phyloP scores from a whole-genome alignment of 2,797 vertebrate species.

The Cynopterus sphinx region DNA sequence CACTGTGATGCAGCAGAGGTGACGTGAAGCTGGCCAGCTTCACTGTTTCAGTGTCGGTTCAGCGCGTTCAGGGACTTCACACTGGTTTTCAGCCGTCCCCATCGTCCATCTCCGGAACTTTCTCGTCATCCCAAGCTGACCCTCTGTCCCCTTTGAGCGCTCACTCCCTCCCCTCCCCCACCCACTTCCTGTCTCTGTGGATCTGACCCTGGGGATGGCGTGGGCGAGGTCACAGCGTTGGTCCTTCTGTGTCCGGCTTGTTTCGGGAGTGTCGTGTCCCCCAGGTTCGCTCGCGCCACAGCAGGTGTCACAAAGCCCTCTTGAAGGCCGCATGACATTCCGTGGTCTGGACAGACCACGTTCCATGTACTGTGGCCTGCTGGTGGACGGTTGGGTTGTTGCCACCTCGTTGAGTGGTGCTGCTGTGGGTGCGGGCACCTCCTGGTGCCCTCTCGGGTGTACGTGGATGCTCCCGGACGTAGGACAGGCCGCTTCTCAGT shows the following conservation, averaged over 20 bases:
- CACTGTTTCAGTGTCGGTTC: rapidly evolving
- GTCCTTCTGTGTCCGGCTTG: background rate
- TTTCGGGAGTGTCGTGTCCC: background rate
- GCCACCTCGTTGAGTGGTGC: background rate
- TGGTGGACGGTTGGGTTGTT: background rate
- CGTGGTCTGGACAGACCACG: background rate
- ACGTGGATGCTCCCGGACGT: background rate
- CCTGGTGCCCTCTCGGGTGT: background rate
- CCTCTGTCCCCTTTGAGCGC: rapidly evolving
- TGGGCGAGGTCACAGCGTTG: background rate
- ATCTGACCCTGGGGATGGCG: background rate
- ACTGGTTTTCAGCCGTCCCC: rapidly evolving
- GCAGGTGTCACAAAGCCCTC: background rate
- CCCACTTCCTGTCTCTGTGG: background rate
- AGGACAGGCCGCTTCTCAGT: background rate
- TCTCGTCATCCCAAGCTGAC: background rate
- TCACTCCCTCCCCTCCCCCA: rapidly evolving
- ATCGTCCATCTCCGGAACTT: background rate
- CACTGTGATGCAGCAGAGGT: rapidly evolving
- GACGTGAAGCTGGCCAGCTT: rapidly evolving
- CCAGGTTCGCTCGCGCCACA: rapidly evolving
- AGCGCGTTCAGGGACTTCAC: rapidly evolving
- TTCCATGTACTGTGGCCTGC: background rate
- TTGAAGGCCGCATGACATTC: background rate
- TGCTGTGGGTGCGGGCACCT: background rate